Percentiles rank a stretch among this genome's conserved stretches.
Evolutionary conservation across 2,113 vertebrate species (phyloP).

Genomic region (Leucopsar rothschildi): DNA sequence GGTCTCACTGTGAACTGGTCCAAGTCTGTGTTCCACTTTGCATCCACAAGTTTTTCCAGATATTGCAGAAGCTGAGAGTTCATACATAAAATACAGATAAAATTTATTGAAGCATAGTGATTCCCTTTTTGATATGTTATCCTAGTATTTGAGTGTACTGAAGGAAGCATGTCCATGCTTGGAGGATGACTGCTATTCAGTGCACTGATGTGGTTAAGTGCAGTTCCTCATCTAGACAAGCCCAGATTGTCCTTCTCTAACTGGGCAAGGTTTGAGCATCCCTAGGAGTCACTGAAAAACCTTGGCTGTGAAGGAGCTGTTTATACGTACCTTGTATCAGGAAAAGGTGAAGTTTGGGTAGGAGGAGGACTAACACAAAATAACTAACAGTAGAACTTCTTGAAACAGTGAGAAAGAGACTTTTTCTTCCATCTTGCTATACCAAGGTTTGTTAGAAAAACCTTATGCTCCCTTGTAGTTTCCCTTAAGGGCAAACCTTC

Average conservation of each 20-base stretch:
- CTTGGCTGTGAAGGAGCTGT: background rate
- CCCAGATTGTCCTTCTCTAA: background rate
- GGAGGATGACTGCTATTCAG: background rate
- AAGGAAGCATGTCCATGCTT: background rate
- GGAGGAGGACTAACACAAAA: background rate
- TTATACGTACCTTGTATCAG: background rate
- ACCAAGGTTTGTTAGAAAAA: background rate
- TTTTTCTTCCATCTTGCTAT: background rate
- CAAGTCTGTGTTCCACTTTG: background rate
- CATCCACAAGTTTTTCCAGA: background rate
- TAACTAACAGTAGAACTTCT: background rate
- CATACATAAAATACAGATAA: background rate
- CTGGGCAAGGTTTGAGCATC: background rate
- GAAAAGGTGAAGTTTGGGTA: background rate
- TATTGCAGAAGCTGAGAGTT: background rate
- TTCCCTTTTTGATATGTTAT: background rate
- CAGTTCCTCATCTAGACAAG: background rate
- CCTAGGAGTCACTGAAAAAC: background rate
- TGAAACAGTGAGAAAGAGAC: background rate
- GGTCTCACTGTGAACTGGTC: background rate
- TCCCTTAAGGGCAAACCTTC: background rate
- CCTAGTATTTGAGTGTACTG: background rate
- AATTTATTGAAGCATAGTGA: background rate
- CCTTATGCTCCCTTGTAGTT: rapidly evolving
- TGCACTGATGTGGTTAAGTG: background rate